A percentile compares a stretch with the other conserved stretches of the same genome.
Evolutionary conservation across 2,888 invertebrate species (phyloP).

Genomic region (Drosophila subsilvestris): DNA sequence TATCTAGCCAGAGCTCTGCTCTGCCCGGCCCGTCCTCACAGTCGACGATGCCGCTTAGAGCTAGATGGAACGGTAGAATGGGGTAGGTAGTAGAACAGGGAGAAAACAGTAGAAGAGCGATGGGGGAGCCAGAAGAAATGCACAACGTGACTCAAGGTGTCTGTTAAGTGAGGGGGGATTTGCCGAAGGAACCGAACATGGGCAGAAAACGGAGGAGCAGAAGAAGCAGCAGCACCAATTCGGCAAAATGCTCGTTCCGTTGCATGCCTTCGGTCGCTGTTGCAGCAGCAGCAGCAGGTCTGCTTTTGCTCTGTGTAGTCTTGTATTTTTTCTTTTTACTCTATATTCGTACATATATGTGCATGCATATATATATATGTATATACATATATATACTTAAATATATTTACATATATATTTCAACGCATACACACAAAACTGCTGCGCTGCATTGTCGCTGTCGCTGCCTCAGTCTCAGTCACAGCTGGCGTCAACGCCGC

Average conservation of each 20-base stretch:
- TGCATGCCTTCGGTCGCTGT: conserved; percentile 47
- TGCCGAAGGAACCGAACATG: not conserved
- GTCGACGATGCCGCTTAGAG: conserved; percentile 41
- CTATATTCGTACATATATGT: conserved; percentile 21
- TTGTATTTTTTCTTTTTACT: conserved; percentile 60
- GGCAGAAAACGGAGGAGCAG: not conserved
- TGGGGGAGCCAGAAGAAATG: conserved; percentile 26
- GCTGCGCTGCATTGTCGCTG: conserved; percentile 61
- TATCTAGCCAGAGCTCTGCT: conserved; percentile 5
- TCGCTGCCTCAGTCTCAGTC: conserved; percentile 32
- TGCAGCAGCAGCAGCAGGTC: conserved; percentile 49
- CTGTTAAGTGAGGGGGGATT: not conserved
- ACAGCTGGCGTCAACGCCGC: conserved; percentile 19
- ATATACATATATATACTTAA: conserved; percentile 12
- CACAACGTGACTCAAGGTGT: conserved; percentile 15
- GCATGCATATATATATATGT: conserved; percentile 1
- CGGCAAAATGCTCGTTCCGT: conserved; percentile 68
- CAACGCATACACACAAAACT: conserved; percentile 43
- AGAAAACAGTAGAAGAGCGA: not conserved
- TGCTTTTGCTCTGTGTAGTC: conserved; percentile 49
- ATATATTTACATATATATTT: conserved; percentile 23
- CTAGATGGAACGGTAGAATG: conserved; percentile 12
- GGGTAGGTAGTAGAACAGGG: conserved; percentile 9
- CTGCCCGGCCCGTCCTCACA: conserved; percentile 8
- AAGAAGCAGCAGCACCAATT: conserved; percentile 53